Percentiles rank a stretch among this genome's conserved stretches.
phyloP scores from a whole-genome alignment of 2,888 invertebrate species.

The Nowickia ferox region DNA sequence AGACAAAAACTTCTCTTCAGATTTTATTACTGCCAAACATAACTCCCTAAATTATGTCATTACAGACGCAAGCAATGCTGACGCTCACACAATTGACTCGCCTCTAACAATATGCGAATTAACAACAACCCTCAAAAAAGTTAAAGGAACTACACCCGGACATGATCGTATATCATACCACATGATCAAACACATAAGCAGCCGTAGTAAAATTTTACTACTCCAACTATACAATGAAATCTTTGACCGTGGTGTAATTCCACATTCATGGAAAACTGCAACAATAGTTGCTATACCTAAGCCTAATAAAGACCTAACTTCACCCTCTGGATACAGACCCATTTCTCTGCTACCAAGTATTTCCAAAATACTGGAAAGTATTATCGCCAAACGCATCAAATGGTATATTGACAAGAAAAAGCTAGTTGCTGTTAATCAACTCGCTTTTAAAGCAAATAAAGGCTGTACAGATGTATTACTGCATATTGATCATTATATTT shows the following conservation, averaged over 20 bases:
- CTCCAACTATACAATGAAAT: constrained; percentile 3
- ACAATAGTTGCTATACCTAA: constrained; percentile 2
- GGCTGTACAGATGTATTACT: constrained; percentile 9
- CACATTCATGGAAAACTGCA: constrained; percentile 12
- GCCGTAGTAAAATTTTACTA: neutral
- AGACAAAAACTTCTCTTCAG: neutral
- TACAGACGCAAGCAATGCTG: neutral
- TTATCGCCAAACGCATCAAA: constrained; percentile 2
- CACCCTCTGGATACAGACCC: neutral
- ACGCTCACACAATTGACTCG: neutral
- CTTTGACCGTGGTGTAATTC: neutral
- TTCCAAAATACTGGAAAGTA: neutral
- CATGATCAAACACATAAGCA: neutral
- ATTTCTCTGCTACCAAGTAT: constrained; percentile 16
- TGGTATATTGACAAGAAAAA: constrained; percentile 2
- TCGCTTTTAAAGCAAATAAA: neutral
- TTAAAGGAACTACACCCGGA: neutral
- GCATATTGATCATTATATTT: constrained; percentile 6
- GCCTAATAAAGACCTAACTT: neutral
- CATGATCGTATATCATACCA: constrained; percentile 7
- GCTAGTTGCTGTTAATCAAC: neutral
- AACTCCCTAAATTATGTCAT: neutral
- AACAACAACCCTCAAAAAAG: neutral
- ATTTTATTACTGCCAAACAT: neutral
- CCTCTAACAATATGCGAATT: constrained; percentile 10